Evolutionary conservation across 2,888 invertebrate genomes (phyloP).

Genomic region (Ectobius pallidus): DNA sequence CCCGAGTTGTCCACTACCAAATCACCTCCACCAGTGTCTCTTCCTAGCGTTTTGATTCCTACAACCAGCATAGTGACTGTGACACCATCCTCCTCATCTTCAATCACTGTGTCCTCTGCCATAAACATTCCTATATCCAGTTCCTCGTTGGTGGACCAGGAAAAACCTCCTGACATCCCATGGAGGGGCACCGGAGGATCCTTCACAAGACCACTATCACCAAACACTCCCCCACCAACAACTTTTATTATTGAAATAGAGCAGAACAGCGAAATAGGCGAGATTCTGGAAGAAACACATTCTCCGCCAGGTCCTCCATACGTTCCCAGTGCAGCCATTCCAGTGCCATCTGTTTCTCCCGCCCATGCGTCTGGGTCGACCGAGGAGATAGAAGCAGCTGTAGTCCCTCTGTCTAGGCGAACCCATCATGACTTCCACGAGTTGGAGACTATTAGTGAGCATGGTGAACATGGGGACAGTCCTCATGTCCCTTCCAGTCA

Average conservation of each 20-base stretch:
- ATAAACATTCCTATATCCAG: neutral
- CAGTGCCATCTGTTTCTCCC: constrained; percentile 33
- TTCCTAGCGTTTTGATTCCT: neutral
- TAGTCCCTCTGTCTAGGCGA: constrained; percentile 8
- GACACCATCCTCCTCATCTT: neutral
- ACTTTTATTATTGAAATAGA: neutral
- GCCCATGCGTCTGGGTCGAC: constrained; percentile 11
- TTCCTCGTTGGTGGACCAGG: no score
- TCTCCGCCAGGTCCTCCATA: neutral
- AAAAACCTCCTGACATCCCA: neutral
- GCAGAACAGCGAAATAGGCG: neutral
- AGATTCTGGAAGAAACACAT: neutral
- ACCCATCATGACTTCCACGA: constrained; percentile 36
- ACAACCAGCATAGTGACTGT: constrained; percentile 8
- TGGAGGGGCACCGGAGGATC: neutral
- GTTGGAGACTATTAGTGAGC: constrained; percentile 38
- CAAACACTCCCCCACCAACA: neutral
- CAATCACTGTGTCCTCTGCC: neutral
- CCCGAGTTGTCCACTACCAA: neutral
- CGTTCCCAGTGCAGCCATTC: constrained; percentile 35
- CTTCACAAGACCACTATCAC: neutral
- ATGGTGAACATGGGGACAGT: constrained; percentile 33
- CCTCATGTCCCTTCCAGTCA: neutral
- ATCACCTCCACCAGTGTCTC: constrained; percentile 8
- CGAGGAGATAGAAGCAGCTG: constrained; percentile 16